Conservation (phyloP, 2,113 vertebrate species). For the Salvator merianae region DNA sequence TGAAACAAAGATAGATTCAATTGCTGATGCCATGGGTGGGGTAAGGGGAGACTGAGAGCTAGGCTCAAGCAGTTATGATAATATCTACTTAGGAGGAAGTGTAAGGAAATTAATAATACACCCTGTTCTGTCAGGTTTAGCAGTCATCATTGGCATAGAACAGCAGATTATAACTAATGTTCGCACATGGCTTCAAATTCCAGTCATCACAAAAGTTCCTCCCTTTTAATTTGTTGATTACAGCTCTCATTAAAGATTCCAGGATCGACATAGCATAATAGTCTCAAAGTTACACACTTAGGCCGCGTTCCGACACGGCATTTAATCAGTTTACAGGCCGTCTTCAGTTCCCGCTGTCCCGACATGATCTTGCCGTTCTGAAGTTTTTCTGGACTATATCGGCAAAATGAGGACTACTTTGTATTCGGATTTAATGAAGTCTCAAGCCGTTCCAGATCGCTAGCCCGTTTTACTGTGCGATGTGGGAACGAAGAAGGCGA, state of each 20-base stretch:
- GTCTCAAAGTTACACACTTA: background rate
- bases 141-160: background rate
- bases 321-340: no score
- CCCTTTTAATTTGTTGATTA: background rate
- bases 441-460: no score
- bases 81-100: background rate
- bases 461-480: no score
- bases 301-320: no score
- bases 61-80: background rate
- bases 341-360: no score
- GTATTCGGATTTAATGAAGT: no score
- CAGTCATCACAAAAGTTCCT: background rate
- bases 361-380: no score
- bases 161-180: background rate
- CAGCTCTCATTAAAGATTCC: background rate
- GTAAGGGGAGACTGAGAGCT: background rate
- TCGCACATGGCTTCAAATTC: background rate
- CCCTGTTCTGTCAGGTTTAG: background rate
- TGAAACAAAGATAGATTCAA: background rate
- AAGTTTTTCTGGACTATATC: no score
- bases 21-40: background rate
- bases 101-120: background rate
- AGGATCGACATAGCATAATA: background rate
- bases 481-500: no score
- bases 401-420: no score